phyloP scores from a whole-genome alignment of 2,113 vertebrate species.

The Rhombomys opimus region DNA sequence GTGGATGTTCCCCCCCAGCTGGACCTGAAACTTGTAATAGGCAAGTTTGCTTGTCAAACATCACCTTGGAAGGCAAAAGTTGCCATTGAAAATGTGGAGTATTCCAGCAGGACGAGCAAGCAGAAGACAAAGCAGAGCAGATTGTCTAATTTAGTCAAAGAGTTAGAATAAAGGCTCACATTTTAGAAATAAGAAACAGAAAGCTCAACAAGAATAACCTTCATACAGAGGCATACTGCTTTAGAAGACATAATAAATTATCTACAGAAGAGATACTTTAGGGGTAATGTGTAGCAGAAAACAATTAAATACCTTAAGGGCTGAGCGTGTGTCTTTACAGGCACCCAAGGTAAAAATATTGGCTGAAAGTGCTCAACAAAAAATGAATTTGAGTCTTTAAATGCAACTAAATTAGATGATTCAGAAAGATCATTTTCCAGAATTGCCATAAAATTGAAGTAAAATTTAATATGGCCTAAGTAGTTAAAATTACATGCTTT shows the following conservation, averaged over 20 bases:
- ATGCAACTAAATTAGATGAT: conserved; percentile 30
- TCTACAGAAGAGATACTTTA: not conserved
- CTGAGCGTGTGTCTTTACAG: not conserved
- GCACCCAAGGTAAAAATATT: not conserved
- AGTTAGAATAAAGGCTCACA: not conserved
- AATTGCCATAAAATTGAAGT: conserved; percentile 42
- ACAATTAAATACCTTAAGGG: not conserved
- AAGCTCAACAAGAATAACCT: conserved; percentile 23
- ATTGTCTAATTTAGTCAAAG: not conserved
- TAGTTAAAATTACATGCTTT: conserved; percentile 19
- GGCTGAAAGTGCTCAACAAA: not conserved
- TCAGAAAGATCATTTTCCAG: conserved; percentile 6
- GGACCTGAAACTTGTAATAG: not conserved
- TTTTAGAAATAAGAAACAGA: conserved; percentile 20
- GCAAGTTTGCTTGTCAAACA: conserved; percentile 41
- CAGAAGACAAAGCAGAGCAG: not conserved
- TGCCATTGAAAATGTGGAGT: not conserved
- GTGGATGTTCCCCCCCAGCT: no score
- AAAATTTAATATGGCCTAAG: conserved; percentile 28
- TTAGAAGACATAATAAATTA: not conserved
- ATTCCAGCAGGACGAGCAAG: not conserved
- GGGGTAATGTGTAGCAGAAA: conserved; percentile 3
- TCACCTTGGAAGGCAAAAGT: conserved; percentile 17
- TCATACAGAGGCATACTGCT: not conserved
- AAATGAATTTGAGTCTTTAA: conserved; percentile 17